Conservation (phyloP, 2,888 invertebrate species). For the Lacanobia oleracea region DNA sequence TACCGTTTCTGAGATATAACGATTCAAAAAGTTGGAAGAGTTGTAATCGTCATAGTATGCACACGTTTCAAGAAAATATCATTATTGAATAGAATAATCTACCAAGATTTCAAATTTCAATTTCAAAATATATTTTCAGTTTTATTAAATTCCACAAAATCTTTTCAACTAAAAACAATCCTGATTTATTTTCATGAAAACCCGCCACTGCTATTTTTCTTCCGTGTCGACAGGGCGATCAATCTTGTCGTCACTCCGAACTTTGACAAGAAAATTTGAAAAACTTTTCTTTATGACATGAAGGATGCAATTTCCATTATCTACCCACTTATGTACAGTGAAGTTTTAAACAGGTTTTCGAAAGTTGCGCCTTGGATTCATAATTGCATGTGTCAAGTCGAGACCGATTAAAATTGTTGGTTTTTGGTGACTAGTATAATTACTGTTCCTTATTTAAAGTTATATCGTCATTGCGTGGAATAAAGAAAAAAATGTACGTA, state of each 20-base stretch:
- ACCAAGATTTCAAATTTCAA: not conserved
- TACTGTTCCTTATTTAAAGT: slow-evolving; percentile 10
- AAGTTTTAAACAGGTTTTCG: slow-evolving; percentile 65
- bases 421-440: slow-evolving; percentile 30
- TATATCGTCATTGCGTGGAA: slow-evolving; percentile 13
- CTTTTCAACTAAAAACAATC: slow-evolving; percentile 27
- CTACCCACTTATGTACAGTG: slow-evolving; percentile 40
- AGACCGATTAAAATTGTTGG: slow-evolving; percentile 47
- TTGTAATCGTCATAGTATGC: no score
- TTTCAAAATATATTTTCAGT: not conserved
- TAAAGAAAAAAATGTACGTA: not conserved
- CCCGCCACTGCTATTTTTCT: slow-evolving; percentile 56
- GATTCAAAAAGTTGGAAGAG: no score
- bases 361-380: slow-evolving; percentile 66
- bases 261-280: slow-evolving; percentile 76
- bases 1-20: no score
- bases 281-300: slow-evolving; percentile 72
- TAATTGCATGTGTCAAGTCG: slow-evolving; percentile 66
- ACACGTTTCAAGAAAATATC: not conserved
- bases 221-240: slow-evolving; percentile 76
- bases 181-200: slow-evolving; percentile 36
- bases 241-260: slow-evolving; percentile 75
- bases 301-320: slow-evolving; percentile 72
- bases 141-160: slow-evolving; percentile 10
- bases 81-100: not conserved